Base-by-base conservation (phyloP, 2,888 invertebrate species). In the Campopleginae sp. region DNA sequence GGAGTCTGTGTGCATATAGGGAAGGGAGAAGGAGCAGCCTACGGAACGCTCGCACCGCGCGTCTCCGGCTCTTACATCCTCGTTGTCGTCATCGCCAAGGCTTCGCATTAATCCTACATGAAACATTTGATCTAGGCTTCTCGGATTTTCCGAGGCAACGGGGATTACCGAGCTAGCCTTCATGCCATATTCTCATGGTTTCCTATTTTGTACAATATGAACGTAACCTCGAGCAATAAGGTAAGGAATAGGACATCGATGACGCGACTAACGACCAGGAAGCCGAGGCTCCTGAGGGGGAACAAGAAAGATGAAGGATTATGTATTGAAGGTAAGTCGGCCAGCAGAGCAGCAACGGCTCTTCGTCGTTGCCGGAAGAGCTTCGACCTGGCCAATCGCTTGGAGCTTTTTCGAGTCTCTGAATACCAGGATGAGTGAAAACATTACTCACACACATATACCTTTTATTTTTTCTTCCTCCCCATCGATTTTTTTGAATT, bases 41-140 rank as follows among this genome's bases (percentile, higher is more conserved):
- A 14, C 66, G 76, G 27, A 70, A 84, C 75, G 61, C 44, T 33
- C 38, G 71, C 48, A n/a, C n/a, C n/a, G n/a, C 63, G 65, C 46
- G 65, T 48, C 61, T 74, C 44, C 8, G 44, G 70, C 78, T 58
- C 51, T 66, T 74, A 54, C 74, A 66, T 33, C 79, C 72, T 79
- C 74, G 63, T 78, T 71, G 65, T 54, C 78, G 27, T 65, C 58
- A 68, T 72, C 71, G 63, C 79, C 87, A 87, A 80, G 86, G 83
- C 85, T 85, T 48, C 86, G 88, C 88, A 88, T 89, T 90, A 90
- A 89, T 89, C 90, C 89, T 85, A 89, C 87, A 88, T 87, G 90
- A 89, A 90, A 89, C 88, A 88, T 88, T 89, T 88, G 88, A 86
- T 86, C 85, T 77, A 77, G 85, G 78, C 85, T 88, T 86, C 87